Base-by-base conservation (phyloP, 2,888 invertebrate genomes). In the Protophormia terraenovae region DNA sequence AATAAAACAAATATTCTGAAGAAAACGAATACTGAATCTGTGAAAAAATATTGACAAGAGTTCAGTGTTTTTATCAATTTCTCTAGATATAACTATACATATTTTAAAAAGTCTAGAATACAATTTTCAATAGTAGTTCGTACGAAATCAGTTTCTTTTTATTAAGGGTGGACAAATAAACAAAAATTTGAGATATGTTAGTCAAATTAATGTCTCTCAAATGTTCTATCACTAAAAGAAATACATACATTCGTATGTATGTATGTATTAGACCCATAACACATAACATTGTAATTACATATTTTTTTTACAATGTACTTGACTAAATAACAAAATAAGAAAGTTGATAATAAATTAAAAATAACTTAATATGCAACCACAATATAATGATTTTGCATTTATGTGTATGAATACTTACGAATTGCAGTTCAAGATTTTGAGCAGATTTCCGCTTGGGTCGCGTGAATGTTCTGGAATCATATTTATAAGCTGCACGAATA, bases 391-490 rank as follows among this genome's bases (percentile, higher is more conserved):
- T 7, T 47, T 35, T 12, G 6, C 14, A 66, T 80, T 55, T 67
- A 32, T 24, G 58, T 27, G 19, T 4, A 12, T 27, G 32, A 53
- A 71, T 84, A 90, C 91, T 91, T 88, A 91, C 91, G 86, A 90
- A 90, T 86, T 90, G 90, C 72, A 88, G 82, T 71, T 92, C 92
- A 86, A 91, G 88, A 89, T 90, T 91, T 88, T 90, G 90, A 84
- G 89, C 88, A 66, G 89, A 87, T 88, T 91, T 90, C 80, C 92
- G 89, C 87, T 92, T 92, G 19, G 93, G 91, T 71, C 93, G 90
- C 82, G 93, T 93, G 84, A 92, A 93, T 81, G 93, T 93, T 89
- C 92, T 91, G 69, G 93, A 92, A 85, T 93, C 92, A 81, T 91
- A 87, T 89, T 91, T 92, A 86, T 90, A 90, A 69, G 89, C 92